Base-by-base conservation (phyloP, 1,140 invertebrate genomes). In the Drosophila obscura region DNA sequence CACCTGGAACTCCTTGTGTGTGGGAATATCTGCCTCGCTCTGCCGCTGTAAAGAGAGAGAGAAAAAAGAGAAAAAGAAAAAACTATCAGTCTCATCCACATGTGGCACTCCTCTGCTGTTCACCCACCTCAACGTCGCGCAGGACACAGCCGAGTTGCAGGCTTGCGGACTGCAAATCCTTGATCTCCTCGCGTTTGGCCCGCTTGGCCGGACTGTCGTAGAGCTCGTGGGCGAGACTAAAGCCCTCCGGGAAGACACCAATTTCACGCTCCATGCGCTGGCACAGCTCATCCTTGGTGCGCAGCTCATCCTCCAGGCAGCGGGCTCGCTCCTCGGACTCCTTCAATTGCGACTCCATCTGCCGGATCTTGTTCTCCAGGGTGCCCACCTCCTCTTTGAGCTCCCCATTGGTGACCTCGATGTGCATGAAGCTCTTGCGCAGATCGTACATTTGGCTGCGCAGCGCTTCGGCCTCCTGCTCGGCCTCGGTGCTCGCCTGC, bases 391-490 rank as follows among this genome's bases (percentile, higher is more conserved):
- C 93, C 87, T 94, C 94, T 59, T 92, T 93, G 0, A 94, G 80
- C 76, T 94, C 94, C 31, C 93, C 92, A 67, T 94, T 94, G n/a
- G 93, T 94, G 8, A 94, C 93, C 67, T 94, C 93, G 28, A 94
- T 84, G 43, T 94, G 93, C 73, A 93, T 90, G 50, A 93, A 92
- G 48, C 93, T 93, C 85, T 94, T 94, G 60, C 89, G 91, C 3
- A 92, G 76, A 43, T 93, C 91, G 1, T 87, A 92, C 26, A 94
- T 79, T 72, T 94, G 93, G 39, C 91, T 92, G 39, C 93, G 92
- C 45, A 94, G 88, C 7, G 69, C 65, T 5, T 93, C 92, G 26
- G 94, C 67, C 60, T 94, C 93, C 19, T 91, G 91, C 24, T 91
- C 75, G 52, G 93, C 74, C 64, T 94, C 94, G 5, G 90, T 92